Evolutionary conservation across 2,797 vertebrate species (phyloP), one percentile per base, ranked within the genome.

Genomic region (Eurystomus glaucurus): DNA sequence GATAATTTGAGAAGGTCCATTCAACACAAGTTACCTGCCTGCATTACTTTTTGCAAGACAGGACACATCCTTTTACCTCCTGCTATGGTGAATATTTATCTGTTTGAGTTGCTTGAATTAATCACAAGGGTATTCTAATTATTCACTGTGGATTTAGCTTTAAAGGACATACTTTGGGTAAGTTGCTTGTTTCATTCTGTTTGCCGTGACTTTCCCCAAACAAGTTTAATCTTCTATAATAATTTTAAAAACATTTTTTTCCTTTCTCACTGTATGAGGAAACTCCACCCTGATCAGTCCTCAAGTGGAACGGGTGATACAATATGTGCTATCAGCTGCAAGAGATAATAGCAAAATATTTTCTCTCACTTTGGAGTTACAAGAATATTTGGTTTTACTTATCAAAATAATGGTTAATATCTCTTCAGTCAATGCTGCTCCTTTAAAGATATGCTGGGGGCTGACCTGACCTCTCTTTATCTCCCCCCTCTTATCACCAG

Each of bases 261-360:
- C 58, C 69, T 80, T 86, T 11, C 7, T 92, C 21, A 18, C 21
- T 37, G 10, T 52, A 17, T 66, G 46, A 96, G 74, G 92, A 94
- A 95, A 92, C 88, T 76, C 54, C 72, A 90, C 92, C 88, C 62
- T 76, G 13, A 64, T 76, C 23, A 69, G 54, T 51, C n/a, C 43
- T 88, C 21, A 21, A 65, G 61, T 23, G 66, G 76, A 95, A 65
- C 1, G 10, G 29, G 31, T 81, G 72, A 70, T 48, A 25, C 11
- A 69, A 76, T 79, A 45, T 2, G 0, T 1, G 0, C 39, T 95
- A 52, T 96, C 90, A 87, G 8, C 45, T 76, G 22, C 45, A 35
- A 77, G 76, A 88, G 89, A 91, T 87, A 93, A 83, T n/a, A 85
- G 71, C 45, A 93, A 89, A 96, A 84, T 96, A 77, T 60, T 95